A percentile compares a stretch with the other conserved stretches of the same genome.
These are phyloP conservation scores for Acanthurus leucopareius DNA, from an alignment of 2,797 vertebrate genomes.

Conservation along the genomic window DNA sequence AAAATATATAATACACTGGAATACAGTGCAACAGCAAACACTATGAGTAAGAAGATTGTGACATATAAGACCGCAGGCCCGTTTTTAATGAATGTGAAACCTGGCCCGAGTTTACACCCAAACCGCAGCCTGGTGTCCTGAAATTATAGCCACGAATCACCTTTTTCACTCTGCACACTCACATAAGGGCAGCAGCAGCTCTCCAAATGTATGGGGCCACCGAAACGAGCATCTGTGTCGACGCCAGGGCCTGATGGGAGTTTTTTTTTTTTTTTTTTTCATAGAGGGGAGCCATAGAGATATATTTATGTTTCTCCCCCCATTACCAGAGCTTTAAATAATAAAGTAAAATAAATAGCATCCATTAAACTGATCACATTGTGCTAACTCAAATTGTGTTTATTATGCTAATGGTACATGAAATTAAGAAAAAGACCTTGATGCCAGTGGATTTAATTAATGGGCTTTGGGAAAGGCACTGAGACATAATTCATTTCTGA, in stretches of 20 bases:
- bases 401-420: conserved; percentile 99
- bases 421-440: conserved; percentile 99
- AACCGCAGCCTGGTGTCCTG: conserved; percentile 47
- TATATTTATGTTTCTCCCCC: conserved; percentile 93
- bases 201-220: conserved; percentile 82
- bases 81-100: conserved; percentile 82
- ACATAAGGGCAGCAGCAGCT: conserved; percentile 83
- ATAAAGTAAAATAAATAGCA: conserved; percentile 99
- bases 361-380: conserved; percentile 99
- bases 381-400: conserved; percentile 99
- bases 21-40: conserved; percentile 54
- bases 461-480: conserved; percentile 97
- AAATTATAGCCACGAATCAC: conserved; percentile 87
- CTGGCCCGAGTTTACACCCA: conserved; percentile 54
- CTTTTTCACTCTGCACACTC: conserved; percentile 87
- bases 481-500: conserved; percentile 99
- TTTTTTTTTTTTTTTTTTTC: no score
- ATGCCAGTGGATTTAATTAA: conserved; percentile 99
- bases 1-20: conserved; percentile 29
- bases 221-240: conserved; percentile 91
- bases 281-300: conserved; percentile 91
- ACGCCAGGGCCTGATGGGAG: conserved; percentile 87
- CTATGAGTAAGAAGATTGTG: conserved; percentile 71
- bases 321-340: conserved; percentile 98
- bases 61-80: conserved; percentile 66